Evolutionary conservation across 2,113 vertebrate species (phyloP), one percentile per base, ranked within the genome.

Genomic region (Leucosticte australis): DNA sequence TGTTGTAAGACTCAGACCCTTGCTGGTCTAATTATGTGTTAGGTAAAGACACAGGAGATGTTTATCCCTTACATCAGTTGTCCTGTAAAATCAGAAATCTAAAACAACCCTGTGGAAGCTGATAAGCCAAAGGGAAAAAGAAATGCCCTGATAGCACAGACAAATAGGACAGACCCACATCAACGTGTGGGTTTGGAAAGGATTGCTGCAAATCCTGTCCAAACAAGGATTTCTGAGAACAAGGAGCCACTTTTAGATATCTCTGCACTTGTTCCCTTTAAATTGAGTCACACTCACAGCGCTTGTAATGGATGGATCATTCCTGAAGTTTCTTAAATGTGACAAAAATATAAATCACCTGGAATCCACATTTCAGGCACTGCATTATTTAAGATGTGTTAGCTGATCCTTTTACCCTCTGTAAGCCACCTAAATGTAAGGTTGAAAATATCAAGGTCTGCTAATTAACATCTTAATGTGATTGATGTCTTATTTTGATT

Each of bases 1-100:
- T 96, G n/a, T 89, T 81, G 56, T 39, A 67, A 94, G 55, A 77
- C 79, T 74, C 67, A 83, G 47, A 63, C 46, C 49, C 87, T 95
- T 92, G 93, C 89, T 96, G 93, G n/a, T 63, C 39, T 92, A 95
- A 95, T 92, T 87, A 62, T 10, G 33, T 2, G 47, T 47, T 91
- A 44, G 90, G 44, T 47, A 73, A 87, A 94, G 74, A 9, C 59
- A 82, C 33, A 37, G 76, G 50, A 68, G 62, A 74, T 83, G 21
- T 85, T 33, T 60, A 68, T 60, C 44, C 85, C 78, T 47, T 64
- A 35, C 53, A 92, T 88, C 41, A 28, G 47, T 9, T 75, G 52
- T 30, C 53, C 73, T 49, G 76, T 57, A 91, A 89, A 91, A 80
- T 73, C 91, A 88, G 59, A 41, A 59, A 42, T 50, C 76, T 55